phyloP scores from a whole-genome alignment of 2,888 invertebrate genomes.

The Ferrisia virgata region DNA sequence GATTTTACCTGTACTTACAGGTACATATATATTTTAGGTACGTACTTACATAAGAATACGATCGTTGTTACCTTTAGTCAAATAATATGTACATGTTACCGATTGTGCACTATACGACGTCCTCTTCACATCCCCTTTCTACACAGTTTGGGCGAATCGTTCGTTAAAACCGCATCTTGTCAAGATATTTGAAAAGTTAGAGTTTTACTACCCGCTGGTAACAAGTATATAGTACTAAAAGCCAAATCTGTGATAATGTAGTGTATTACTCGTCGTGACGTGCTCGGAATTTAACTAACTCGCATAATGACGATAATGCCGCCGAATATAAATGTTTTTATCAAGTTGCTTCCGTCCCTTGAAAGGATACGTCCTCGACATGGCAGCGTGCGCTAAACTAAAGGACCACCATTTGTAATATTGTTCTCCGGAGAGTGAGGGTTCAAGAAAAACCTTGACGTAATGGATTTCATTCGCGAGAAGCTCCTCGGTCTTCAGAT shows the following conservation, averaged over 20 bases:
- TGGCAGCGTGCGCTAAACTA: neutral
- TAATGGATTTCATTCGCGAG: neutral
- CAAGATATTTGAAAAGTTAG: constrained; percentile 4
- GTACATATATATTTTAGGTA: neutral
- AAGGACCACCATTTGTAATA: constrained; percentile 16
- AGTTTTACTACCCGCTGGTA: constrained; percentile 28
- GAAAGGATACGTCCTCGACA: neutral
- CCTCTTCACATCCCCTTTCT: no score
- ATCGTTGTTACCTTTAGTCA: neutral
- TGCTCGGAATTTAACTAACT: constrained; percentile 35
- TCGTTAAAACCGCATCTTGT: neutral
- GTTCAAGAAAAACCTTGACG: constrained; percentile 20
- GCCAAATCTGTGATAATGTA: constrained; percentile 31
- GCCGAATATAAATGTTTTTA: constrained; percentile 38
- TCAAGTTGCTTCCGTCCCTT: constrained; percentile 31
- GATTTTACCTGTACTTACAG: neutral
- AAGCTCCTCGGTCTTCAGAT: neutral
- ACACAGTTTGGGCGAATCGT: neutral
- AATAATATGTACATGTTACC: neutral
- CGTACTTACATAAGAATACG: no score
- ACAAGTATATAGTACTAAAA: constrained; percentile 15
- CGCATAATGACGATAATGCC: constrained; percentile 35
- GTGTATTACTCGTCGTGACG: constrained; percentile 35
- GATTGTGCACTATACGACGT: no score
- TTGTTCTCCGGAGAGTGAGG: constrained; percentile 3